Evolutionary conservation across 1,140 invertebrate genomes (phyloP), one percentile per base, ranked within the genome.

Genomic region (Drosophila pseudoobscura): DNA sequence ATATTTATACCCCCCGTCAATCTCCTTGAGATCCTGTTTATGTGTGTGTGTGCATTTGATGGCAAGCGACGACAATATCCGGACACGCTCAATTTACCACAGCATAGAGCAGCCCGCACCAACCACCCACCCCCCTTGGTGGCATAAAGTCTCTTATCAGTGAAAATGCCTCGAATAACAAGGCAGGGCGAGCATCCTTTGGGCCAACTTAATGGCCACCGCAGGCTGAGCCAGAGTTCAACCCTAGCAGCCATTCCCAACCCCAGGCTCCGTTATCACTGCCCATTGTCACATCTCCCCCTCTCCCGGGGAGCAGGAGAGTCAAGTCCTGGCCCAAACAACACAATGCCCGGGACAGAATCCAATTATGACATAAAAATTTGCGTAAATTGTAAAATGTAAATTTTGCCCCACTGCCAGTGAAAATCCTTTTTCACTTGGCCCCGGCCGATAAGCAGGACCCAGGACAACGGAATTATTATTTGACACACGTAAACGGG

Each of bases 301-400:
- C 63, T 0, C 24, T 24, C 22, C 4, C 15, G 59, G 29, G 57
- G 24, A 8, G 6, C 8, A 35, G 3, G 3, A 11, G 45, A 50
- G 45, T 17, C 11, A 4, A 11, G 9, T 39, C 35, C 35, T 39
- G 35, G 11, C 35, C 35, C 11, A 11, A 49, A 53, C 62, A 45
- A 20, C 63, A 78, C 68, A 70, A 77, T 62, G 60, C 60, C 53
- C 41, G 47, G 13, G 35, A 55, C 65, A 50, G 60, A 88, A 88
- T 88, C 83, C 83, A 88, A 88, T 88, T 88, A 88, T 88, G 83
- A 88, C 83, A 88, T 88, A 88, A 88, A 88, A 88, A 83, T 88
- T 76, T 88, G 80, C 82, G 82, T 87, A 87, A 87, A 87, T 88
- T 87, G 83, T 82, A 73, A 87, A 87, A 88, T 87, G 83, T 88